Percentiles rank a stretch among this genome's conserved stretches.
phyloP scores from a whole-genome alignment of 2,113 vertebrate genomes.

The Coptodon bakossiorum region DNA sequence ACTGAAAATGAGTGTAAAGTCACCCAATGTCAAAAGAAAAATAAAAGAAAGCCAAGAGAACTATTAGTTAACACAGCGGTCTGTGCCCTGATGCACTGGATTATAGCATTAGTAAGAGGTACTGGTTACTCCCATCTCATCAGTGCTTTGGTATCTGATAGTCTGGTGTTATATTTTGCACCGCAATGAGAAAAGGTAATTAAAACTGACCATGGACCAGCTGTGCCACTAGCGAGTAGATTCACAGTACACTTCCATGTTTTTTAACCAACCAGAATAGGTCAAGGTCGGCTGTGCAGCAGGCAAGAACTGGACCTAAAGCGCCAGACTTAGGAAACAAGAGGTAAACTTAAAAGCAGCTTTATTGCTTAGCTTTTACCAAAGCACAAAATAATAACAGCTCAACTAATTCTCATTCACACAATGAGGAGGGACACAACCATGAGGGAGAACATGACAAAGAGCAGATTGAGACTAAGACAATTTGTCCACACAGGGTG shows the following conservation, averaged over 20 bases:
- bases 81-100: neutral
- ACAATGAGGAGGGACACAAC: neutral
- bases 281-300: neutral
- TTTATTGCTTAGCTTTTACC: neutral
- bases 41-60: neutral
- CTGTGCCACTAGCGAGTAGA: neutral
- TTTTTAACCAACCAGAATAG: neutral
- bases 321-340: neutral
- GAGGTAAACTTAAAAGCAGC: neutral
- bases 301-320: neutral
- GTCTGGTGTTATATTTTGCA: neutral
- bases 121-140: neutral
- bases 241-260: neutral
- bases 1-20: neutral
- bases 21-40: neutral
- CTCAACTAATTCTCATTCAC: neutral
- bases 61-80: neutral
- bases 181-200: neutral
- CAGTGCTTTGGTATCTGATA: neutral
- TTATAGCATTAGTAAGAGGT: neutral
- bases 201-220: neutral
- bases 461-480: neutral
- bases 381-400: neutral
- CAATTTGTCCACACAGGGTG: neutral
- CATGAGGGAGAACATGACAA: neutral